Conservation (phyloP, 2,113 vertebrate species). For the Brienomyrus longianalis region DNA sequence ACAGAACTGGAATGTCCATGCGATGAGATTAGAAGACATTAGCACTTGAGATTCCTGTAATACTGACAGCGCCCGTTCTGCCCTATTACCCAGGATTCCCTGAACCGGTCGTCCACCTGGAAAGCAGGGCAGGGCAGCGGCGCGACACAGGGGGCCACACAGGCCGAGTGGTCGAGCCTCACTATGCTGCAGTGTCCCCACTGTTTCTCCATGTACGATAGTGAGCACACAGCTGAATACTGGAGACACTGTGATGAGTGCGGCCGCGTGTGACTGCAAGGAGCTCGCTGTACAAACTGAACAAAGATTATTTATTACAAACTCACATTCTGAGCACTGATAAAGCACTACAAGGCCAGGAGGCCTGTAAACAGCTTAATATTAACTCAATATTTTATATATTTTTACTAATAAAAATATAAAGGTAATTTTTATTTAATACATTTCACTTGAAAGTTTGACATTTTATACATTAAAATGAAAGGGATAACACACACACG, state of each 20-base stretch:
- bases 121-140: constrained; percentile 23
- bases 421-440: too few relatives aligned
- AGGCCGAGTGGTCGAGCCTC: constrained; percentile 39
- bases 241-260: constrained; percentile 78
- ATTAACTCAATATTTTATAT: neutral
- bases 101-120: constrained; percentile 50
- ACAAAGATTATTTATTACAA: neutral
- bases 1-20: neutral
- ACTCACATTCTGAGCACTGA: neutral
- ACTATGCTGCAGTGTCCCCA: constrained; percentile 78
- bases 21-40: neutral
- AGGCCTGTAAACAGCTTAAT: neutral
- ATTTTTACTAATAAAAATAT: neutral
- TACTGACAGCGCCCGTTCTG: neutral
- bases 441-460: too few relatives aligned
- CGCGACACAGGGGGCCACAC: constrained; percentile 30
- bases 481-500: too few relatives aligned
- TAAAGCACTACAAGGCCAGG: constrained; percentile 6
- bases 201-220: constrained; percentile 66
- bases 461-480: too few relatives aligned
- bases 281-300: neutral
- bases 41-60: neutral
- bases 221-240: constrained; percentile 66
- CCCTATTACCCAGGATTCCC: constrained; percentile 54
- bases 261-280: constrained; percentile 45